Evolutionary conservation across 2,888 invertebrate genomes (phyloP), one percentile per base, ranked within the genome.

Genomic region (Tridacna crocea): DNA sequence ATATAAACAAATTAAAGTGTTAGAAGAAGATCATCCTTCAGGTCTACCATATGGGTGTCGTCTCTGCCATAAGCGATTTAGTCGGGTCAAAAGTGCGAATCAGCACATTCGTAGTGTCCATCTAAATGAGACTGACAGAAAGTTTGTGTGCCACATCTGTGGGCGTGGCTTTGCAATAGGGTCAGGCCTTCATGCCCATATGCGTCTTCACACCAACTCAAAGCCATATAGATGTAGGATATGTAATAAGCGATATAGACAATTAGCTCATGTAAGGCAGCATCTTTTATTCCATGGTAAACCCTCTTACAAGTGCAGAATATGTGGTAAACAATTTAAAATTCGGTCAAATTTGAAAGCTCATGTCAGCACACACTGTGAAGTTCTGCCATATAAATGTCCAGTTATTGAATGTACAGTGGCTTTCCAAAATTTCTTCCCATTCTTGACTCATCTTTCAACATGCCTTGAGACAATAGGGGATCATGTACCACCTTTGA

Each of bases 201-300:
- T 84, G 75, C 66, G 84, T 63, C 58, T 77, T 36, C 88, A 88
- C 66, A 60, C 75, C 0, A 68, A 85, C 66, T 60, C 24, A 19
- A 61, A 70, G 27, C 85, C 85, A 26, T 85, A 80, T 65, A 74
- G 46, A 46, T 85, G 85, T 61, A 51, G 75, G 27, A 60, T 85
- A 3, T 85, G 85, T 73, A n/a, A n/a, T 19, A 85, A 82, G 36
- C 60, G 46, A 4, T 85, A 65, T 63, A 74, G 75, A 48, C 85
- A 85, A 72, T 26, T 80, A 15, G 80, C 58, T 0, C 85, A 85
- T 55, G 47, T 85, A 1, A 74, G 73, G n/a, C 77, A 82, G 24
- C 85, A 85, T 72, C 60, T 85, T 36, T 26, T 77, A 11, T 58
- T 66, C 26, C 84, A 84, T 75, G 74, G 77, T 4, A 70, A 60